These are phyloP conservation scores for Planococcus citri DNA, from an alignment of 1,140 invertebrate species.

Conservation along the genomic window DNA sequence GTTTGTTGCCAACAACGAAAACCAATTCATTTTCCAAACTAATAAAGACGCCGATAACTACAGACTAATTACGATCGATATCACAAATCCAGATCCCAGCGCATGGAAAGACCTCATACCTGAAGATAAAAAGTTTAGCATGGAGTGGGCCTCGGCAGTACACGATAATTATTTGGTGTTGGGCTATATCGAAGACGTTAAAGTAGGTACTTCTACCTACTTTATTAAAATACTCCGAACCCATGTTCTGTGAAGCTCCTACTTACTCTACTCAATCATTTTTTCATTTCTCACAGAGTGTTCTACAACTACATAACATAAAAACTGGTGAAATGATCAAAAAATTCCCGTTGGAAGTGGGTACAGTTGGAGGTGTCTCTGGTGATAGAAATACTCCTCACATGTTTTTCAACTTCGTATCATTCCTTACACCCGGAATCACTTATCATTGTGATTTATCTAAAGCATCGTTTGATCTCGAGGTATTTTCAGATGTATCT, in stretches of 20 bases:
- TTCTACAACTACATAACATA: slow-evolving; percentile 68
- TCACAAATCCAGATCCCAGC: slow-evolving; percentile 62
- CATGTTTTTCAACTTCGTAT: slow-evolving; percentile 88
- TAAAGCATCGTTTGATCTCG: slow-evolving; percentile 47
- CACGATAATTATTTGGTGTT: slow-evolving; percentile 76
- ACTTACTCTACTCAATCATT: no score
- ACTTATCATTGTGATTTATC: slow-evolving; percentile 80
- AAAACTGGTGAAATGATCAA: slow-evolving; percentile 55
- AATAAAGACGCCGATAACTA: slow-evolving; percentile 90
- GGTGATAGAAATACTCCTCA: slow-evolving; percentile 75
- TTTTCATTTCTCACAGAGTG: slow-evolving; percentile 54
- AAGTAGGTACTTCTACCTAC: slow-evolving; percentile 51
- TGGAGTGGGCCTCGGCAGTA: slow-evolving; percentile 77
- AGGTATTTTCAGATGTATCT: no score
- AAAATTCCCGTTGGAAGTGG: slow-evolving; percentile 69
- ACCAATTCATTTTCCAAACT: slow-evolving; percentile 74
- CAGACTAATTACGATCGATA: slow-evolving; percentile 53
- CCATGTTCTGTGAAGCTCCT: no score
- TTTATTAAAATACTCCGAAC: no score
- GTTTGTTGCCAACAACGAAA: slow-evolving; percentile 83
- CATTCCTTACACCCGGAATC: slow-evolving; percentile 83
- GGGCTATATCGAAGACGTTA: slow-evolving; percentile 89
- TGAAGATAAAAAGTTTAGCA: slow-evolving; percentile 73
- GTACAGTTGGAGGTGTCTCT: slow-evolving; percentile 69
- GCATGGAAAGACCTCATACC: slow-evolving; percentile 74